Conservation (phyloP, 2,888 invertebrate genomes). For the Thelaira solivaga region DNA sequence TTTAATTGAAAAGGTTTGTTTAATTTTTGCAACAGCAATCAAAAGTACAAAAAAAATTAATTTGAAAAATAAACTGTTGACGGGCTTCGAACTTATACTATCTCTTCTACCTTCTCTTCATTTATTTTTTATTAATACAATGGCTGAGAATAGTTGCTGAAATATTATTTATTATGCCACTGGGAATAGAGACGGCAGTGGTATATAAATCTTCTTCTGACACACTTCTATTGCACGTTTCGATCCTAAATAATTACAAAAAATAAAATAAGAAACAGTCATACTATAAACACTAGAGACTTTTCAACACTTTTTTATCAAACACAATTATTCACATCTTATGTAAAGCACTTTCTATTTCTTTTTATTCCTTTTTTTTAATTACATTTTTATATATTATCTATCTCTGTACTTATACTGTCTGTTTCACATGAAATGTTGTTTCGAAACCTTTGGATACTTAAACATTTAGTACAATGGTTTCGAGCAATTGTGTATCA, state of each 20-base stretch:
- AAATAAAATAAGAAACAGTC: too few species aligned
- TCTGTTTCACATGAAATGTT: background rate
- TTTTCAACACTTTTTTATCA: constrained; percentile 3
- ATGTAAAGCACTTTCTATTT: background rate
- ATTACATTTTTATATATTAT: constrained; percentile 3
- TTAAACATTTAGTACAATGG: constrained; percentile 90
- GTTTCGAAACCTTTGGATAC: constrained; percentile 32
- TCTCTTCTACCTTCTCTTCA: background rate
- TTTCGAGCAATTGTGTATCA: constrained; percentile 99
- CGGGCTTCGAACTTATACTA: constrained; percentile 40
- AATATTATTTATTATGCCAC: background rate
- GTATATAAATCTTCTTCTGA: background rate
- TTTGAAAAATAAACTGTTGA: constrained; percentile 30
- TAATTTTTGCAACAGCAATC: background rate
- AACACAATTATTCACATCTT: background rate
- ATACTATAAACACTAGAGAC: background rate
- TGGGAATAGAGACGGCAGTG: background rate
- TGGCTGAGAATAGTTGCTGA: background rate
- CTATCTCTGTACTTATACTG: constrained; percentile 12
- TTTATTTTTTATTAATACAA: background rate
- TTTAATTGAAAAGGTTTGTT: constrained; percentile 94
- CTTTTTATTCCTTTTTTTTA: background rate
- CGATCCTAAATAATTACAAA: background rate
- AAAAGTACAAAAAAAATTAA: constrained; percentile 5
- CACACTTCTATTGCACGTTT: constrained; percentile 8